Conservation (phyloP, 2,797 vertebrate species). For the Perdix hodgsoniae region DNA sequence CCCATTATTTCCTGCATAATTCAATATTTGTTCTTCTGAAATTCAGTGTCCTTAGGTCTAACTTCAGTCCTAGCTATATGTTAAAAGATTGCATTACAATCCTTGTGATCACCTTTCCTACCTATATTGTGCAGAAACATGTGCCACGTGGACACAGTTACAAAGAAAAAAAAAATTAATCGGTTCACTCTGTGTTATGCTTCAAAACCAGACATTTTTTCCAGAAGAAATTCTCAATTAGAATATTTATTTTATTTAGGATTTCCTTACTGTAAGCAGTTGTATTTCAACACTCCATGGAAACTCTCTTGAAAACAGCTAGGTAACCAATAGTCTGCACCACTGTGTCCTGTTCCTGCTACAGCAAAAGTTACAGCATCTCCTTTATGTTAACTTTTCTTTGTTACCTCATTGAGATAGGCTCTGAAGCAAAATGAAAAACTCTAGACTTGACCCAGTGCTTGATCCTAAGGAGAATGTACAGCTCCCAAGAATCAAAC, state of each 20-base stretch:
- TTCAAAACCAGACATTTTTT: neutral
- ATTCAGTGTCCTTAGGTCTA: slow-evolving; percentile 12
- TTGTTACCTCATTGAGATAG: neutral
- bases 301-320: neutral
- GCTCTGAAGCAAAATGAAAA: accelerated
- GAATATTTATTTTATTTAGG: neutral
- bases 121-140: neutral
- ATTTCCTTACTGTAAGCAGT: neutral
- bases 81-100: neutral
- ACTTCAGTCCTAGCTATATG: slow-evolving; percentile 11
- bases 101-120: neutral
- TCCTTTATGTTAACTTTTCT: neutral
- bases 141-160: neutral
- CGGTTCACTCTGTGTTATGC: neutral
- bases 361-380: neutral
- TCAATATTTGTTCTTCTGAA: slow-evolving; percentile 54
- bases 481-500: neutral
- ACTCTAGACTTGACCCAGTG: accelerated
- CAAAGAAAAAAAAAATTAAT: neutral
- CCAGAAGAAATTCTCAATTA: neutral
- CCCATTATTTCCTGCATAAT: slow-evolving; percentile 44
- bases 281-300: neutral
- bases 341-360: neutral
- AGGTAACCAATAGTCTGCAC: neutral
- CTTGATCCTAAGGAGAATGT: neutral